Base-by-base conservation (phyloP, 1,140 invertebrate species). In the Aphelenchoides besseyi region DNA sequence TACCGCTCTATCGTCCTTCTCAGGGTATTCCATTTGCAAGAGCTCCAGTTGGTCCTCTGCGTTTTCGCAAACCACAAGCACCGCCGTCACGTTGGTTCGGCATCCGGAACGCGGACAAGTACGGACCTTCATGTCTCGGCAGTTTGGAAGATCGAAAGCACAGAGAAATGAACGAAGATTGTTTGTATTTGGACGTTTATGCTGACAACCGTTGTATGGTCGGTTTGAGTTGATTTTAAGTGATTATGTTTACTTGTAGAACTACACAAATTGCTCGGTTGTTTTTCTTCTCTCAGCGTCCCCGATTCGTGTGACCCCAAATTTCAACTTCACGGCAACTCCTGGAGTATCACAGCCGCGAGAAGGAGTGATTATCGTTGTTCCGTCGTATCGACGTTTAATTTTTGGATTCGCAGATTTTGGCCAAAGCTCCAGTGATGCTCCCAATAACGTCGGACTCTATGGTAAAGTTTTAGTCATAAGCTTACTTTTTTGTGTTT, bases 301-400 rank as follows among this genome's bases (percentile, higher is more conserved):
- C 5, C 5, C 18, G 12, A 8, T 59, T 23, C 5, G 32, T 33
- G 23, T 18, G 12, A 28, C 55, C 5, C 5, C 55, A 33, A 48
- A 48, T 48, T 12, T 23, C 12, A 48, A 48, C 23, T 48, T 12
- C 12, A 48, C 41, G 5, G 26, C 26, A 59, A 18, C 5, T 59
- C 55, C 18, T 28, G 55, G 55, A 28, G 32, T 8, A 29, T 5
- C 18, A 8, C 18, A 33, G 23, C 5, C 55, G 41, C 12, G 41
- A 35, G 64, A 78, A 54, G 81, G 79, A 41, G 70, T 87, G 2
- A 76, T 86, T 12, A 73, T 86, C 16, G 83, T 86, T 26, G 82
- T 85, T 18, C 75, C 83, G 29, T 83, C 86, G 36, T 85, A 85
- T 69, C 75, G 86, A 3, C 71, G 85, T 8, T 79, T 84, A 2